Evolutionary conservation across 2,797 vertebrate species (phyloP), one percentile per base, ranked within the genome.

Genomic region (Periophthalmus magnuspinnatus): DNA sequence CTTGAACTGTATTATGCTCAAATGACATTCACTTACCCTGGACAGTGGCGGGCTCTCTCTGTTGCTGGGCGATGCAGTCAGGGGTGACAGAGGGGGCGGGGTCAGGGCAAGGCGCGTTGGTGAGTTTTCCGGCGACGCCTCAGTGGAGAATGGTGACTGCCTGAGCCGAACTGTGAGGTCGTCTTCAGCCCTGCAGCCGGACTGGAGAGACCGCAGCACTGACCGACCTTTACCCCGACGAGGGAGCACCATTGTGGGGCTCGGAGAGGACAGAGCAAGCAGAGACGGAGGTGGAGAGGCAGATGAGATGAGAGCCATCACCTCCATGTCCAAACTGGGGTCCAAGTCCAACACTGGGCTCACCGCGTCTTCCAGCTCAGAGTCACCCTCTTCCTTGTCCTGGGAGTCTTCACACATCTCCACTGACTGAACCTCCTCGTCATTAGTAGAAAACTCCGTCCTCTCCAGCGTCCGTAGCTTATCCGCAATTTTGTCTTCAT

Each of bases 111-210:
- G 79, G 81, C 87, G 90, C 89, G 34, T 50, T 5, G 90, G 90
- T 6, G 89, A 85, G 3, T 90, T 94, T n/a, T 92, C 89, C 0
- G 91, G 90, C 0, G 94, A 93, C 24, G 90, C 88, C 74, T 92
- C 95, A 0, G 92, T 90, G 72, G 93, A 90, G 76, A 93, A 92
- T 2, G 92, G 92, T 17, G 92, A 93, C 77, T 83, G 85, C 0
- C 89, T 79, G 4, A 93, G 85, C 10, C 89, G 87, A 48, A 87
- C 74, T n/a, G 90, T 60, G 38, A 91, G 89, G 41, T 93, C 91
- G 0, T 92, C 89, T 2, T 79, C 84, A 1, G 83, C 84, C 47
- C 93, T 91, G 6, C 91, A 82, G 7, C 90, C 89, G 70, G 82
- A 84, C 65, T 83, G 24, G 58, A 87, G 89, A 90, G 76, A 92